Evolutionary conservation across 2,888 invertebrate species (phyloP), one percentile per base, ranked within the genome.

Genomic region (Pemphredon lugubris): DNA sequence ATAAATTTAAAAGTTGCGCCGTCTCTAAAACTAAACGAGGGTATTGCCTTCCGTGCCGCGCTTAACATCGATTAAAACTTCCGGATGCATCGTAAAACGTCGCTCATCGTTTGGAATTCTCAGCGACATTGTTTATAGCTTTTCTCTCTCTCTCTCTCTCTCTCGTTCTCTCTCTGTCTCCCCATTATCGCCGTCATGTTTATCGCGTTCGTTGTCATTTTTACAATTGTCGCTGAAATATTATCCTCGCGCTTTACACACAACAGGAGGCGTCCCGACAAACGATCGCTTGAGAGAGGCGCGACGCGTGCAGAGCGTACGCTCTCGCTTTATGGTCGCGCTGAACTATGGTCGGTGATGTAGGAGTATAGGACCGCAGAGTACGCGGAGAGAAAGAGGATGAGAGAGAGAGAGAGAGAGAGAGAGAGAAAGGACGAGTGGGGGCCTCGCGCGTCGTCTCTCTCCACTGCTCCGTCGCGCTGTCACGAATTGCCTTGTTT

Each of bases 401-500:
- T 21, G 37, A 16, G 13, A 42, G 63, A 50, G 47, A 39, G 26
- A 34, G 20, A 42, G 30, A 57, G 48, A 18, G 23, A 23, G 37
- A 26, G 26, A 26, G 26, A 26, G 26, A 42, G 63, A 14, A 26
- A 42, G 18, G 50, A 44, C 42, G 50, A 45, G 64, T 20, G 39
- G 39, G 37, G 53, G n/a, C n/a, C 21, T 59, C 44, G 34, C 23
- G 60, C 59, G 57, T 18, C 67, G 55, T 58, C 72, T 66, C 63
- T 61, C 51, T 66, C 23, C 67, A 55, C 61, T 75, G 70, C 63
- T 61, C 51, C 69, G 34, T 13, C 37, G 61, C 55, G 51, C 73
- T 71, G 73, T 79, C 79, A 75, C 77, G 79, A 79, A 79, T 79
- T 68, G 77, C 77, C 77, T 73, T 79, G 75, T 75, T 77, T 76